Evolutionary conservation across 2,888 invertebrate genomes (phyloP).

Genomic region (Amphipyra berbera): DNA sequence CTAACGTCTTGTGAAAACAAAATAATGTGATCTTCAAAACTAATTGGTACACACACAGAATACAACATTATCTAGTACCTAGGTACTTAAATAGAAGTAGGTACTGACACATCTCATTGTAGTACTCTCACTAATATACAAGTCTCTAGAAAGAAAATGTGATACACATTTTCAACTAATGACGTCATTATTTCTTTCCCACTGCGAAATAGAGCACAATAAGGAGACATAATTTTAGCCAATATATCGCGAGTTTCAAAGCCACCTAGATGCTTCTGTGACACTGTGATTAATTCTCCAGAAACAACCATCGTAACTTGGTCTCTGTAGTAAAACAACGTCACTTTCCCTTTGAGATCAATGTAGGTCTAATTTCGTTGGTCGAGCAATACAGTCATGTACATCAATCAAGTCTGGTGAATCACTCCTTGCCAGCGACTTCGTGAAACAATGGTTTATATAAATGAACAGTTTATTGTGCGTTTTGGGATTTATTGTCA

Average conservation of each 20-base stretch:
- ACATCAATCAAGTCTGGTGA: constrained; percentile 48
- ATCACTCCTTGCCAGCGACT: constrained; percentile 37
- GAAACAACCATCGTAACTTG: constrained; percentile 16
- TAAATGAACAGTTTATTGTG: constrained; percentile 53
- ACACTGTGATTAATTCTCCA: constrained; percentile 45
- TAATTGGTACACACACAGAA: neutral
- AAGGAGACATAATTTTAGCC: constrained; percentile 35
- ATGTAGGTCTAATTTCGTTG: constrained; percentile 17
- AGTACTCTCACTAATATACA: neutral
- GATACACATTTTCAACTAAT: neutral
- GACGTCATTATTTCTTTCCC: constrained; percentile 3
- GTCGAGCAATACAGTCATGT: constrained; percentile 16
- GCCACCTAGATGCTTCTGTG: constrained; percentile 41
- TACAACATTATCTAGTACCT: neutral
- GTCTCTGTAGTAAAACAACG: constrained; percentile 3
- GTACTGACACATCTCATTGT: neutral
- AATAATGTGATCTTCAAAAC: neutral
- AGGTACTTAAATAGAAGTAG: neutral
- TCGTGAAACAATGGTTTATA: constrained; percentile 41
- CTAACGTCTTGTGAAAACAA: neutral
- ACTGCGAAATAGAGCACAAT: constrained; percentile 7
- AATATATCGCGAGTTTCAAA: constrained; percentile 47
- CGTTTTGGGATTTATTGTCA: constrained; percentile 30
- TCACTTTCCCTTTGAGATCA: neutral
- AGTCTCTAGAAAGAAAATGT: neutral